A percentile compares a stretch with the other conserved stretches of the same genome.
phyloP scores from a whole-genome alignment of 2,113 vertebrate species.

The Pitta sordida region DNA sequence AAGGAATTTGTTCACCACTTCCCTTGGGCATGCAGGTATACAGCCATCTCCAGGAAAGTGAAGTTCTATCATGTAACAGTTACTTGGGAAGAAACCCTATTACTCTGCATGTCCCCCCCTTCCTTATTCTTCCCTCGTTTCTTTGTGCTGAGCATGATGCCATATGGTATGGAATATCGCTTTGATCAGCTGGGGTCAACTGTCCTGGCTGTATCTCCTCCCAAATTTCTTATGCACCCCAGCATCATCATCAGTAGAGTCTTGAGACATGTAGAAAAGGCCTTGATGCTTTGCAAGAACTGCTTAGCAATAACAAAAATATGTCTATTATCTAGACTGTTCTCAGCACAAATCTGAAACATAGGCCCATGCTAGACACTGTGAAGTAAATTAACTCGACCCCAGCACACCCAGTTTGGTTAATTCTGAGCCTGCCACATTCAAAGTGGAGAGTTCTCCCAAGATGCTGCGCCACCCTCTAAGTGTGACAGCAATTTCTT shows the following conservation, averaged over 20 bases:
- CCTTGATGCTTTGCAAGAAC: background rate
- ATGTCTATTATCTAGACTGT: background rate
- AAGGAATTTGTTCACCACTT: background rate
- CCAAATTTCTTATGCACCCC: background rate
- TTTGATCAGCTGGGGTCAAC: background rate
- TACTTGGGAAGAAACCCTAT: background rate
- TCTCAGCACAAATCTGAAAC: background rate
- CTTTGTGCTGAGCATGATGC: background rate
- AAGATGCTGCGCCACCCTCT: background rate
- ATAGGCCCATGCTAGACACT: background rate
- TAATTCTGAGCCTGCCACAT: background rate
- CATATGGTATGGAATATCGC: background rate
- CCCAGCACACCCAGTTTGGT: too few relatives aligned
- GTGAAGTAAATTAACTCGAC: background rate
- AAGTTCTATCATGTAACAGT: background rate
- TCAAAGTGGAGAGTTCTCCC: background rate
- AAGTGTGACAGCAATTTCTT: background rate
- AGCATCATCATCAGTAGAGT: background rate
- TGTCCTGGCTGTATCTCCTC: too few relatives aligned
- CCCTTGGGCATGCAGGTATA: background rate
- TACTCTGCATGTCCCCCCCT: background rate
- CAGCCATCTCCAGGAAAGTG: background rate
- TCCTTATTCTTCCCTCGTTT: background rate
- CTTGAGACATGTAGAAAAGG: rapidly evolving
- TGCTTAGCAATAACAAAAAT: background rate